Evolutionary conservation across 2,888 invertebrate genomes (phyloP), one percentile per base, ranked within the genome.

Genomic region (Dicranocentrus wangi): DNA sequence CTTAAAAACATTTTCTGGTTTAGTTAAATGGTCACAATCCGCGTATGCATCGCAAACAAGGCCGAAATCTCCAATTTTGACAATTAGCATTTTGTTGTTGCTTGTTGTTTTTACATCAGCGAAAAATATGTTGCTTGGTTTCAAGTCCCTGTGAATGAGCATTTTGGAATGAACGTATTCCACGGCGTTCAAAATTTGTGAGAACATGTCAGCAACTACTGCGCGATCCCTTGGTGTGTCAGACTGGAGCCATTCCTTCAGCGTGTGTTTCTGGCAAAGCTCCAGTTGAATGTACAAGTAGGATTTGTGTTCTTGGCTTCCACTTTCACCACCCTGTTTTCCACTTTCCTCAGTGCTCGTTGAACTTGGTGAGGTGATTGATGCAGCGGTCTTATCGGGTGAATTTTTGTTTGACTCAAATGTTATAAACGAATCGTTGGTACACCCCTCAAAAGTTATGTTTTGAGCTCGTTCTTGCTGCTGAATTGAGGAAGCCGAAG

Each of bases 21-120:
- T 73, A 1, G 72, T 17, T 27, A 39, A 13, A 39, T 7, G 13
- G 13, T 90, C 90, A 86, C 93, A 93, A 60, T 92, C 91, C 91
- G 95, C 94, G 23, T 94, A 93, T 2, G 98, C 98, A n/a, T n/a
- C n/a, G n/a, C n/a, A n/a, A 13, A 96, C 99, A n/a, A 99, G 92
- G 0, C 99, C 99, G 90, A 99, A 98, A 90, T 99, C 99, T 0
- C 99, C 99, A 73, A 99, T 95, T 91, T 99, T 99, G n/a, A n/a
- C n/a, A 8, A 85, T 82, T 5, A 84, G 72, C 15, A 65, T 32
- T 5, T 81, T 81, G 15, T 80, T 77, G 17, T 42, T 32, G 13
- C 69, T 66, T 65, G 53, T 76, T 19, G 77, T 72, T 10, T 51
- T 76, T 8, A 72, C 78, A 23, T 84, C 85, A 1, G 85, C 84